Conservation (phyloP, 1,140 invertebrate species). For the Drosophila watanabei region DNA sequence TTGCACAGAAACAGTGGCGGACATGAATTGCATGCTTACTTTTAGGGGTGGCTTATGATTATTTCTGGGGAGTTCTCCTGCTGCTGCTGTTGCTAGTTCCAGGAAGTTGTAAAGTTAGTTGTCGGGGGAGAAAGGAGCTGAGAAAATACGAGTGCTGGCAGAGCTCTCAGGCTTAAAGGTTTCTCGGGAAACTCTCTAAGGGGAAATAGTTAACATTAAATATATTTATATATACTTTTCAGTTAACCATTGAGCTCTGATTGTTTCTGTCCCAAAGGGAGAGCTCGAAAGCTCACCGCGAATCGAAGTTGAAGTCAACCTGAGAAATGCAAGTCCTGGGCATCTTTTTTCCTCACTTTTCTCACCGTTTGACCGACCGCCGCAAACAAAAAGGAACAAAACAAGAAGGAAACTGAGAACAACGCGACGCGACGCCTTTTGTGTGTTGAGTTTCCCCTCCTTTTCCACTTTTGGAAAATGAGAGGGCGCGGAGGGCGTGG, state of each 20-base stretch:
- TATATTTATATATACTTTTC: neutral
- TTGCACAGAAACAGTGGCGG: neutral
- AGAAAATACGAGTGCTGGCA: neutral
- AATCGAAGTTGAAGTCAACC: conserved; percentile 22
- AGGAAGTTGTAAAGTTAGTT: conserved; percentile 58
- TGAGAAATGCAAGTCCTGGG: neutral
- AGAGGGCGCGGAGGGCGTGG: conserved; percentile 13
- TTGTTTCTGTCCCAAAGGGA: conserved; percentile 36
- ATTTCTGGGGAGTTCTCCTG: neutral
- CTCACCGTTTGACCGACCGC: conserved; percentile 48
- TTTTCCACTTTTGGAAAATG: neutral
- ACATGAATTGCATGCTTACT: conserved; percentile 32
- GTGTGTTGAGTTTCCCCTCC: conserved; percentile 36
- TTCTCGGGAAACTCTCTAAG: neutral
- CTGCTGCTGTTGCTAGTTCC: neutral
- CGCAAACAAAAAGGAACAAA: conserved; percentile 7
- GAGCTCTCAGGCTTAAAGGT: neutral
- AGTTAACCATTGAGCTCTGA: conserved; percentile 32
- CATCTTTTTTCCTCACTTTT: conserved; percentile 20
- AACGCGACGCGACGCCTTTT: conserved; percentile 54
- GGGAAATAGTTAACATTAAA: conserved; percentile 2
- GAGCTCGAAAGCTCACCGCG: neutral
- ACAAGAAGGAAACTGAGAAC: conserved; percentile 18
- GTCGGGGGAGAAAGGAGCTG: neutral
- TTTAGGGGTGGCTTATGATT: conserved; percentile 40